A percentile compares a stretch with the other conserved stretches of the same genome.
These are phyloP conservation scores for Pygmarrhopalites habei DNA, from an alignment of 1,140 invertebrate genomes.

Conservation along the genomic window DNA sequence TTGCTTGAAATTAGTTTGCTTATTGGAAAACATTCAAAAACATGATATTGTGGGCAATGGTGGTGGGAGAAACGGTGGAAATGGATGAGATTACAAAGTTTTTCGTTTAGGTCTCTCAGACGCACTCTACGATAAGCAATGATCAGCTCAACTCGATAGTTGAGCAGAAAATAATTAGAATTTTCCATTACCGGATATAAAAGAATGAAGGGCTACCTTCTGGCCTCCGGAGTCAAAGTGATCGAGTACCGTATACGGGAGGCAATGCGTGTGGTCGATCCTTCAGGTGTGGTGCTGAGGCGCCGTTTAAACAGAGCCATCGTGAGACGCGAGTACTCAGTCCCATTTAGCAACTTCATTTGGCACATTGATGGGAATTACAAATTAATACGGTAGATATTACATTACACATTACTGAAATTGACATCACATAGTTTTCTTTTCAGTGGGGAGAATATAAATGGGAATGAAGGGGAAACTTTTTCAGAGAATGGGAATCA, in stretches of 20 bases:
- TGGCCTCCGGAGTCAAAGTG: background rate
- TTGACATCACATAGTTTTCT: too few relatives aligned
- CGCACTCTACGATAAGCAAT: slow-evolving; percentile 2
- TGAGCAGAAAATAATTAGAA: background rate
- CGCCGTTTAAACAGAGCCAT: slow-evolving; percentile 16
- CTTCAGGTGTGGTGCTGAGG: slow-evolving; percentile 16
- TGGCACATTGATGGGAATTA: too few relatives aligned
- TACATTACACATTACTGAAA: too few relatives aligned
- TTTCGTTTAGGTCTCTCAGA: background rate
- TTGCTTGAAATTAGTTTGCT: too few relatives aligned
- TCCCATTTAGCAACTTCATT: background rate
- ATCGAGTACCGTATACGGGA: slow-evolving; percentile 9
- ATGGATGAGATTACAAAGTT: too few relatives aligned
- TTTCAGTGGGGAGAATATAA: too few relatives aligned
- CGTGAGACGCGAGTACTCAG: slow-evolving; percentile 14
- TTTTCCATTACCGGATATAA: slow-evolving; percentile 29
- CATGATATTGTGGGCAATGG: too few relatives aligned
- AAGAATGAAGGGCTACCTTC: slow-evolving; percentile 25
- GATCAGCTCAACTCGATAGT: background rate
- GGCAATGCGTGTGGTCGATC: slow-evolving; percentile 17
- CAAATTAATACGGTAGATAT: background rate
- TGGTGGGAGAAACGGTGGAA: too few relatives aligned
- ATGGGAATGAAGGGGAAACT: too few relatives aligned
- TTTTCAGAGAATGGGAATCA: too few relatives aligned
- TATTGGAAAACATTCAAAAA: too few relatives aligned